These are phyloP conservation scores for Antennarius striatus DNA, from an alignment of 2,113 vertebrate genomes.

Conservation along the genomic window DNA sequence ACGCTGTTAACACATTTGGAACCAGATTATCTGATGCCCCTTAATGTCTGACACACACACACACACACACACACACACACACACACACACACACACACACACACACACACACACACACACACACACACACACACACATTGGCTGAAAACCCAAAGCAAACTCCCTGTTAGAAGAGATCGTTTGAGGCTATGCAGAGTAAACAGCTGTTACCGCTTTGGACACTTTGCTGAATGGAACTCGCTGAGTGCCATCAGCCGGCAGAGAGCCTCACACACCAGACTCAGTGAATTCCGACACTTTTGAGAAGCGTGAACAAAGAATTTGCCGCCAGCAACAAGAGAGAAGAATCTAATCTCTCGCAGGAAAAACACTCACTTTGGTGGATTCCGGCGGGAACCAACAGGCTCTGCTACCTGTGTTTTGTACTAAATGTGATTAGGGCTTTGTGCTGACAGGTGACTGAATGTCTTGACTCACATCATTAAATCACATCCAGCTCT, in stretches of 20 bases:
- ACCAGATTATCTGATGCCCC: too few relatives aligned
- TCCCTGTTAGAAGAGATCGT: constrained; percentile 42
- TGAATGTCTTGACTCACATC: constrained; percentile 3
- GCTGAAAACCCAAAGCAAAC: not conserved
- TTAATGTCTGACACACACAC: not conserved
- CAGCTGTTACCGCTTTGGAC: constrained; percentile 52
- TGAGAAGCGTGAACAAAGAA: constrained; percentile 20
- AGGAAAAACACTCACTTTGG: constrained; percentile 10
- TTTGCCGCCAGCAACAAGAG: constrained; percentile 1
- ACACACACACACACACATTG: constrained; percentile 8
- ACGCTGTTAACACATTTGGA: too few relatives aligned
- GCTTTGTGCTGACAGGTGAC: not conserved
- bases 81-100: too few relatives aligned
- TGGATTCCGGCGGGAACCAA: not conserved
- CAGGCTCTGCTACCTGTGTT: not conserved
- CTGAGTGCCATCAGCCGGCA: not conserved
- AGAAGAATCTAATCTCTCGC: not conserved
- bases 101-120: constrained; percentile 3
- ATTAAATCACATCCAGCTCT: constrained; percentile 1
- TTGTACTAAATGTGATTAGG: not conserved
- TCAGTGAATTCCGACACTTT: constrained; percentile 3
- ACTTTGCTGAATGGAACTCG: constrained; percentile 14
- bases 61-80: not conserved
- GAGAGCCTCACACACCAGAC: constrained; percentile 8
- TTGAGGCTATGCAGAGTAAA: constrained; percentile 34